A percentile compares a stretch with the other conserved stretches of the same genome.
These are phyloP conservation scores for Eulimnadia texana DNA, from an alignment of 1,140 invertebrate species.

Conservation along the genomic window DNA sequence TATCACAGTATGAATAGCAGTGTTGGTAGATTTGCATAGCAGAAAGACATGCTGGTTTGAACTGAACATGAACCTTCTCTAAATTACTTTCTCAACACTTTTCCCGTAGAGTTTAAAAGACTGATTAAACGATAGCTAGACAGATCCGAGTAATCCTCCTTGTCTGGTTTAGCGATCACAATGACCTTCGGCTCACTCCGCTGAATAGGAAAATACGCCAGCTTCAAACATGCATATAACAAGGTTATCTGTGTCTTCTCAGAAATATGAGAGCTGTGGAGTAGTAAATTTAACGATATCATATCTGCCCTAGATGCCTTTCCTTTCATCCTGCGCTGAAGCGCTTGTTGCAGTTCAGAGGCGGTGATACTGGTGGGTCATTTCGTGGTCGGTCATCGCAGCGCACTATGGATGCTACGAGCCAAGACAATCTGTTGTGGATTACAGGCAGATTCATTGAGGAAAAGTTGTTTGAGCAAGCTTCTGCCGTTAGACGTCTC, in stretches of 20 bases:
- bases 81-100: background rate
- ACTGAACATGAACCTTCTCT: background rate
- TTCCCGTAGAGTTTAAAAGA: background rate
- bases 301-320: conserved; percentile 25
- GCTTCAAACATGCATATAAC: conserved; percentile 15
- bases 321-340: conserved; percentile 4
- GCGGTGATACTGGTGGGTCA: background rate
- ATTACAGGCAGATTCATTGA: background rate
- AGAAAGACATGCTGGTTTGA: background rate
- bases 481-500: background rate
- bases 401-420: background rate
- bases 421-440: background rate
- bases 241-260: conserved; percentile 21
- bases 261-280: conserved; percentile 25
- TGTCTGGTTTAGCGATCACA: background rate
- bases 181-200: conserved; percentile 17
- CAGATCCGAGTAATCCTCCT: background rate
- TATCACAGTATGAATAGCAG: background rate
- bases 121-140: background rate
- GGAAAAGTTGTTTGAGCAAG: background rate
- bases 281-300: conserved; percentile 25
- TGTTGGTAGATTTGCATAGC: background rate
- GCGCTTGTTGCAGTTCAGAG: background rate
- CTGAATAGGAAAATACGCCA: conserved; percentile 13
- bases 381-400: background rate